Percentiles rank a stretch among this genome's conserved stretches.
These are phyloP conservation scores for Paracentrotus lividus DNA, from an alignment of 53 echinoderm and acorn worm species.

Conservation along the genomic window DNA sequence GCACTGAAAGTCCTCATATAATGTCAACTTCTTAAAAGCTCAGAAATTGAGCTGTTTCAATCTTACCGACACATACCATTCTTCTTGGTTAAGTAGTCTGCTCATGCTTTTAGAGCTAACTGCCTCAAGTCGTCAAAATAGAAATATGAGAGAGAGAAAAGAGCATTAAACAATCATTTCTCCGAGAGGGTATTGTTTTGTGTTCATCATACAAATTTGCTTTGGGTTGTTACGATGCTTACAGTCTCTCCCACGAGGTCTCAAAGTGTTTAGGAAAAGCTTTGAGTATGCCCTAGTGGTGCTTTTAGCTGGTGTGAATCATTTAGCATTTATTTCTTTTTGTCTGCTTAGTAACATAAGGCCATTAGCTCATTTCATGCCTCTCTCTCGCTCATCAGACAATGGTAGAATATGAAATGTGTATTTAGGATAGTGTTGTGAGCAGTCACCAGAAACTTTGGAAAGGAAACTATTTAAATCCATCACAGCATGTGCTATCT, in stretches of 20 bases:
- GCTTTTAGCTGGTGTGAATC: slow-evolving; percentile 4
- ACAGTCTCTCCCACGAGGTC: neutral
- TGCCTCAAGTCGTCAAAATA: neutral
- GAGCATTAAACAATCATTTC: neutral
- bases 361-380: neutral
- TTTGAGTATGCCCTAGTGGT: neutral
- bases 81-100: neutral
- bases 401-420: too few species aligned
- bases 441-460: too few species aligned
- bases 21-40: neutral
- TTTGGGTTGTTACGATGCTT: neutral
- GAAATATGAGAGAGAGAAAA: neutral
- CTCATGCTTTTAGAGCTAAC: neutral
- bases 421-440: too few species aligned
- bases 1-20: neutral
- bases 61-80: neutral
- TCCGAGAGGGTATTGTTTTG: neutral
- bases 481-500: neutral
- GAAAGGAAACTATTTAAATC: too few species aligned
- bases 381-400: too few species aligned
- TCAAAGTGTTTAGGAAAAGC: neutral
- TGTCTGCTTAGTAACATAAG: neutral
- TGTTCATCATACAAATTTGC: neutral
- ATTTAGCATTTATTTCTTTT: neutral
- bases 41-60: neutral